A percentile compares a stretch with the other conserved stretches of the same genome.
These are phyloP conservation scores for Pandion haliaetus DNA, from an alignment of 2,113 vertebrate species.

Conservation along the genomic window DNA sequence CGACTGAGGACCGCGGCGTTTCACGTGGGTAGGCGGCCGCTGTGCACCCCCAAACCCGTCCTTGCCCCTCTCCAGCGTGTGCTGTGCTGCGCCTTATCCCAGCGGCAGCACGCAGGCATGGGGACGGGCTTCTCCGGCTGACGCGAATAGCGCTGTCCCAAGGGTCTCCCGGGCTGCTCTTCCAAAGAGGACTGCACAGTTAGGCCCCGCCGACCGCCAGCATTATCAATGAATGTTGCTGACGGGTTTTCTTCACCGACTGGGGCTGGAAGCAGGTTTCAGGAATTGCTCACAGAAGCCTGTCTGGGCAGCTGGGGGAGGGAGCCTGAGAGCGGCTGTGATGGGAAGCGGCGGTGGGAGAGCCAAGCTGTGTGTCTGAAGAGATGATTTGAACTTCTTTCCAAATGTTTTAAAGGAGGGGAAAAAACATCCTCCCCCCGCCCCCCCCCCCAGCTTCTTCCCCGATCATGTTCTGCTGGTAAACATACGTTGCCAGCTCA, in stretches of 20 bases:
- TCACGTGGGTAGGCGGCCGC: accelerated
- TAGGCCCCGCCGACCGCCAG: neutral
- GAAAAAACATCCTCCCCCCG: accelerated
- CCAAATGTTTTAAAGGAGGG: neutral
- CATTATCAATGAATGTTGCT: accelerated
- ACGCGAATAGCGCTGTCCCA: accelerated
- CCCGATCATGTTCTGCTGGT: neutral
- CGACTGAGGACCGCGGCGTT: accelerated
- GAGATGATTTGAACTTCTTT: neutral
- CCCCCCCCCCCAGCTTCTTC: neutral
- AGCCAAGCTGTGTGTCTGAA: neutral
- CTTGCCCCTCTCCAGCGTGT: neutral
- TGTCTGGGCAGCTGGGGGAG: neutral
- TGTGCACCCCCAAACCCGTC: neutral
- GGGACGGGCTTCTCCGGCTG: neutral
- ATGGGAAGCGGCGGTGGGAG: accelerated
- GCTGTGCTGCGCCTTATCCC: accelerated
- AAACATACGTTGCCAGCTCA: neutral
- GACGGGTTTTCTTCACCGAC: neutral
- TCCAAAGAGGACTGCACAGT: neutral
- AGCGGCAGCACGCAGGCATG: neutral
- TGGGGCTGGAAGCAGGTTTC: neutral
- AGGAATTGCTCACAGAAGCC: neutral
- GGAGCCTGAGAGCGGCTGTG: neutral
- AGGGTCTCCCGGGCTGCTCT: neutral